Evolutionary conservation across 2,113 vertebrate genomes (phyloP).

Genomic region (Isichthys henryi): DNA sequence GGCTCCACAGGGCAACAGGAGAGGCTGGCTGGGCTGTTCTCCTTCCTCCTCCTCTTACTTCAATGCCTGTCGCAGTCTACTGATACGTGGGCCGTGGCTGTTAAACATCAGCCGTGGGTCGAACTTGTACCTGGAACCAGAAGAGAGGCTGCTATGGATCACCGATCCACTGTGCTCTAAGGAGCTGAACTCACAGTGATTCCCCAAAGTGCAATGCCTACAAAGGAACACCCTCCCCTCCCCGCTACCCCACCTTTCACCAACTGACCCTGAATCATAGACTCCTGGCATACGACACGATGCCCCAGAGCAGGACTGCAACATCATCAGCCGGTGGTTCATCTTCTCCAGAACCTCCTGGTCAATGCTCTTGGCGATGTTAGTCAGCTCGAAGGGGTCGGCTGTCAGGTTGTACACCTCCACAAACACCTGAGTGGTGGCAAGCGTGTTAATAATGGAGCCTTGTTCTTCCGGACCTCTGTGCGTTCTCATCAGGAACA

Average conservation of each 20-base stretch:
- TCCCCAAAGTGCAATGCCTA: not conserved
- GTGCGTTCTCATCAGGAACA: not conserved
- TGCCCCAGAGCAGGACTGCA: slow-evolving; percentile 84
- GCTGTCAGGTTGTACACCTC: slow-evolving; percentile 94
- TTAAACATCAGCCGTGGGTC: slow-evolving; percentile 59
- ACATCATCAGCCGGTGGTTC: slow-evolving; percentile 97
- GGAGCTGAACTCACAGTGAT: not conserved
- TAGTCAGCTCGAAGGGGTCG: slow-evolving; percentile 86
- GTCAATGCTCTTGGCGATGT: slow-evolving; percentile 89
- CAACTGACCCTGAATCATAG: slow-evolving; percentile 69
- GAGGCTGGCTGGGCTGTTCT: slow-evolving; percentile 26
- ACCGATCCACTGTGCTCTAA: too few species aligned
- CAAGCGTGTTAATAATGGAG: not conserved
- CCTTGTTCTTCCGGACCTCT: not conserved
- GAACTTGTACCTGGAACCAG: slow-evolving; percentile 55
- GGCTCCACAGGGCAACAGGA: slow-evolving; percentile 37
- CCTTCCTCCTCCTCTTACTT: slow-evolving; percentile 35
- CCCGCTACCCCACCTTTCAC: not conserved
- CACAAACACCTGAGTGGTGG: slow-evolving; percentile 74
- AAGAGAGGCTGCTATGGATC: not conserved
- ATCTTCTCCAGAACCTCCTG: slow-evolving; percentile 94
- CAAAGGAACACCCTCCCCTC: not conserved
- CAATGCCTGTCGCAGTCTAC: slow-evolving; percentile 36
- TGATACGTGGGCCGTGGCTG: slow-evolving; percentile 35
- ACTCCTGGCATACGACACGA: slow-evolving; percentile 82